phyloP scores from a whole-genome alignment of 2,888 invertebrate genomes.

The Euproctis similis region DNA sequence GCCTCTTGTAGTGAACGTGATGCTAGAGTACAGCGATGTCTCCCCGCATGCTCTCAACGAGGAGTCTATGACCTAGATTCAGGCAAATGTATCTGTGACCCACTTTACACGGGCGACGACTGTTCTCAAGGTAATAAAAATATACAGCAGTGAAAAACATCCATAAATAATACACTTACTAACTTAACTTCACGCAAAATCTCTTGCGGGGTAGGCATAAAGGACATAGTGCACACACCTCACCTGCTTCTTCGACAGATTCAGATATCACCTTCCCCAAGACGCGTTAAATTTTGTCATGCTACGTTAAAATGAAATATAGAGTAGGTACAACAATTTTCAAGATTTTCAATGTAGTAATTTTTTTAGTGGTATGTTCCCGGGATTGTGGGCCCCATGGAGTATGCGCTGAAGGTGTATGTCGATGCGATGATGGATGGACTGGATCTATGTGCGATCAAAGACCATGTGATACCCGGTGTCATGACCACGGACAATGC shows the following conservation, averaged over 20 bases:
- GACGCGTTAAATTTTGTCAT: too few relatives aligned
- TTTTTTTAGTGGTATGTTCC: slow-evolving; percentile 85
- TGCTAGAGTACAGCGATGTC: slow-evolving; percentile 90
- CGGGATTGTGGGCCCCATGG: slow-evolving; percentile 96
- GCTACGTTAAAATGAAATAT: too few relatives aligned
- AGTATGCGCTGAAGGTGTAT: slow-evolving; percentile 93
- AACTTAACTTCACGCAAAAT: too few relatives aligned
- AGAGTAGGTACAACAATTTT: too few relatives aligned
- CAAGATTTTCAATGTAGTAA: too few relatives aligned
- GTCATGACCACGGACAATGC: slow-evolving; percentile 97
- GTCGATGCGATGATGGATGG: slow-evolving; percentile 95
- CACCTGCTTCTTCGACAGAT: too few relatives aligned
- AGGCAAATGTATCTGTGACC: slow-evolving; percentile 93
- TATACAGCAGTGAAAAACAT: not conserved
- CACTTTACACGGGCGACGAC: slow-evolving; percentile 94
- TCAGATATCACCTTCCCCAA: too few relatives aligned
- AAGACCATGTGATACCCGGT: slow-evolving; percentile 92
- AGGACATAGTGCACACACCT: too few relatives aligned
- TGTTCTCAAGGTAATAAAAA: slow-evolving; percentile 94
- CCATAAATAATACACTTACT: too few relatives aligned
- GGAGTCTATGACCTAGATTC: slow-evolving; percentile 94
- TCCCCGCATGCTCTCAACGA: slow-evolving; percentile 95
- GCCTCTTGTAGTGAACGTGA: slow-evolving; percentile 88
- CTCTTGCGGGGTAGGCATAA: too few relatives aligned
- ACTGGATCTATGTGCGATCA: slow-evolving; percentile 94